phyloP scores from a whole-genome alignment of 1,140 invertebrate genomes.

The Drosophila nigromelanica region DNA sequence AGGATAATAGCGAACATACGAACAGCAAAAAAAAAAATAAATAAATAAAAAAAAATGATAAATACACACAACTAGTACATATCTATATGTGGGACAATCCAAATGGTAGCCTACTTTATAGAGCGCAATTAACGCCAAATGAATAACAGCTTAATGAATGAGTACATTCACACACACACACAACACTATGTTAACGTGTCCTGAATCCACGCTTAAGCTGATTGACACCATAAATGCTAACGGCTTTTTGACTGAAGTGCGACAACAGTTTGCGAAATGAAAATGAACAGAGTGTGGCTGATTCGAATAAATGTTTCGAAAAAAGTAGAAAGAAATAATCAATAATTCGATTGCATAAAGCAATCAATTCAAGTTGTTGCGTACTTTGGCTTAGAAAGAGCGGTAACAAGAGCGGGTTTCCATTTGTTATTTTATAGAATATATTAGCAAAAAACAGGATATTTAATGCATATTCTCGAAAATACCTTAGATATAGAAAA shows the following conservation, averaged over 20 bases:
- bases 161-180: constrained; percentile 19
- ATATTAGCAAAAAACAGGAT: too few species aligned
- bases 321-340: too few species aligned
- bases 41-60: too few species aligned
- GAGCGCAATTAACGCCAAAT: constrained; percentile 38
- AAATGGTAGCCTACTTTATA: constrained; percentile 43
- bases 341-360: too few species aligned
- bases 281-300: not conserved
- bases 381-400: too few species aligned
- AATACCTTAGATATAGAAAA: too few species aligned
- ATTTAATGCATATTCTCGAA: too few species aligned
- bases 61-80: not conserved
- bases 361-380: too few species aligned
- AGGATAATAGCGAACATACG: constrained; percentile 5
- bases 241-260: not conserved
- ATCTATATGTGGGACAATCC: constrained; percentile 33
- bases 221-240: constrained; percentile 6
- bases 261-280: not conserved
- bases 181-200: not conserved
- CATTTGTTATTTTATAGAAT: too few species aligned
- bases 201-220: constrained; percentile 25
- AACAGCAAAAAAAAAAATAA: not conserved
- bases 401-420: too few species aligned
- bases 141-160: constrained; percentile 50
- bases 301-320: too few species aligned